Evolutionary conservation across 2,113 vertebrate species (phyloP), one percentile per base, ranked within the genome.

Genomic region (Origma solitaria): DNA sequence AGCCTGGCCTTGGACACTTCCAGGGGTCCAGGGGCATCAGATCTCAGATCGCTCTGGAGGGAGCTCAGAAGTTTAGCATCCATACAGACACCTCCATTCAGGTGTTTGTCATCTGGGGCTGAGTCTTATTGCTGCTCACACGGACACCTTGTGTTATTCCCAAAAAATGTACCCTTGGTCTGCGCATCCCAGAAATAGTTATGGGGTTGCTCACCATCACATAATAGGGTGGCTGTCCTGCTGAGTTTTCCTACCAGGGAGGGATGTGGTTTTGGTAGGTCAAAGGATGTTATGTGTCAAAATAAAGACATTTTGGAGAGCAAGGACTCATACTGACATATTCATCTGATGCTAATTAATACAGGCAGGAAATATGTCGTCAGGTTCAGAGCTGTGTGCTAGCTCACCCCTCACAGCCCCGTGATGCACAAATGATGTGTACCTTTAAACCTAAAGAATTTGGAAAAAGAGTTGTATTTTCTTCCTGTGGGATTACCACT

Each of bases 271-370:
- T 85, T 66, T 16, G 24, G 8, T 62, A 42, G 73, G 69, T 82
- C 40, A 83, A 44, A 81, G n/a, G 45, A 51, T 47, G 57, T 14
- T 71, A 8, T 38, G 28, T 86, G 45, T 86, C 54, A 70, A 93
- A 94, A 65, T 57, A 65, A 77, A 81, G 17, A 13, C 13, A 35
- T 71, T 71, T 71, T 64, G 21, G 56, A 56, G 68, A 51, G 28
- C 0, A 0, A 6, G 2, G 65, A 47, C 24, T 88, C 2, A 0
- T 13, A 13, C 7, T 16, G 82, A 66, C 33, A 4, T 50, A 6
- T 30, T 73, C 51, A 50, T 16, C 27, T 89, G 89, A 89, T 25
- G 69, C 35, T 75, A 70, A 95, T 89, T 62, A 84, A 66, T 18
- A 58, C 57, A 30, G 91, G 61, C n/a, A 77, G 18, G 65, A 81